Conservation (phyloP, 2,888 invertebrate species). For the Chloroclysta siterata region DNA sequence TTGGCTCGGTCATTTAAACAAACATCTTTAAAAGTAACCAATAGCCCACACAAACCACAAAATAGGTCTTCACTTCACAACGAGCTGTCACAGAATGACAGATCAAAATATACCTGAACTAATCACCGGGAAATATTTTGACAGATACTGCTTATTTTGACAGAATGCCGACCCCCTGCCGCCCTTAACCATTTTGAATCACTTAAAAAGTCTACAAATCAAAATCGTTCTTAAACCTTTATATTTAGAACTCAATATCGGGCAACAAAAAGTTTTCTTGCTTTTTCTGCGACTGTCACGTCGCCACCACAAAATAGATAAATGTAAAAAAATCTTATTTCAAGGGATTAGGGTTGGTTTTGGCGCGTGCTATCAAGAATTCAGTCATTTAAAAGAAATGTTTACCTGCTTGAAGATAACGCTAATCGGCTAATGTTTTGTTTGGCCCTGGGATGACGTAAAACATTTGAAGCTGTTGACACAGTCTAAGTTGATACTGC, state of each 20-base stretch:
- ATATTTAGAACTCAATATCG: conserved; percentile 34
- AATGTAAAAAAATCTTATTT: conserved; percentile 40
- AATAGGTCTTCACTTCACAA: conserved; percentile 57
- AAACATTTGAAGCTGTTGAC: conserved; percentile 45
- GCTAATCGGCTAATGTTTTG: conserved; percentile 77
- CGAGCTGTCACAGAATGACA: conserved; percentile 61
- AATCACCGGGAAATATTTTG: conserved; percentile 71
- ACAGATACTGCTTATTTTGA: conserved; percentile 71
- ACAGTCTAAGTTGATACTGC: conserved; percentile 8
- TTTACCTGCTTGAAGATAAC: conserved; percentile 74
- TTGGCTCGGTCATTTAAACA: neutral
- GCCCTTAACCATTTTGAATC: conserved; percentile 48
- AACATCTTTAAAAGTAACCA: neutral
- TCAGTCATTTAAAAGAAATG: conserved; percentile 68
- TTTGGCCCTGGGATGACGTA: conserved; percentile 65
- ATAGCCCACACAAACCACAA: conserved; percentile 40
- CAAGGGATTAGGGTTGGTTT: conserved; percentile 35
- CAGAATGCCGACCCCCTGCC: conserved; percentile 70
- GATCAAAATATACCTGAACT: conserved; percentile 63
- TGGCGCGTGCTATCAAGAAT: conserved; percentile 46
- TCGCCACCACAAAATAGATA: conserved; percentile 37
- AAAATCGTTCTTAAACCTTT: neutral
- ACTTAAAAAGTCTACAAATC: conserved; percentile 18
- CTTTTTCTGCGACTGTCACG: conserved; percentile 31
- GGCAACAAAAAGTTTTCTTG: conserved; percentile 10